A percentile compares a stretch with the other conserved stretches of the same genome.
These are phyloP conservation scores for Tauraco erythrolophus DNA, from an alignment of 2,113 vertebrate species.

Conservation along the genomic window DNA sequence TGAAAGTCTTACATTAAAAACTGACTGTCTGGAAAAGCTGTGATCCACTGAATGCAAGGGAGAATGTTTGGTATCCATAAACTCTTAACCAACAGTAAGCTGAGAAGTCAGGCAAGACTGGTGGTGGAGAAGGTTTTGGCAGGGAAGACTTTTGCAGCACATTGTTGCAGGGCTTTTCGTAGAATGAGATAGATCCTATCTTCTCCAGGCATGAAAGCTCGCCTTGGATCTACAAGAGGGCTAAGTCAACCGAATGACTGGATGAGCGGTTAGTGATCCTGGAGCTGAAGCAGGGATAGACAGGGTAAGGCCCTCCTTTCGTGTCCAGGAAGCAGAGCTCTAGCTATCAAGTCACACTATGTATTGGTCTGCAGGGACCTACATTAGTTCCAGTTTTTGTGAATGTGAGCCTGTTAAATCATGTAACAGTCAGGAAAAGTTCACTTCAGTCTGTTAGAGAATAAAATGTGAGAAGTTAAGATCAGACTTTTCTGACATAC, in stretches of 20 bases:
- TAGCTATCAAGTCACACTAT: neutral
- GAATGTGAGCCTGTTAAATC: neutral
- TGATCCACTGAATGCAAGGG: neutral
- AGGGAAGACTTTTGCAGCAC: neutral
- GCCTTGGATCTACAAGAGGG: neutral
- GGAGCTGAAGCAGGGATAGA: neutral
- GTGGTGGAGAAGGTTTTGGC: neutral
- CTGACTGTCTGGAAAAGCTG: neutral
- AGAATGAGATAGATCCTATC: rapidly evolving
- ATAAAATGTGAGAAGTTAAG: neutral
- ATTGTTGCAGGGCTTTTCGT: neutral
- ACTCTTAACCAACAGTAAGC: neutral
- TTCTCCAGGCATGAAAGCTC: neutral
- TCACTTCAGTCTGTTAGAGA: neutral
- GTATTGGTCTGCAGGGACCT: neutral
- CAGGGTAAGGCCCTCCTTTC: neutral
- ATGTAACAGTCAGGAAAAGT: neutral
- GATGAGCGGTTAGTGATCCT: neutral
- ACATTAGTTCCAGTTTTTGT: neutral
- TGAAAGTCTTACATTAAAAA: neutral
- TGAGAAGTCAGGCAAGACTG: neutral
- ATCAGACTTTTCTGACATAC: neutral
- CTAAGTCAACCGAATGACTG: neutral
- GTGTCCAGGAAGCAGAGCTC: neutral
- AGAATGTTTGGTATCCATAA: neutral